These are phyloP conservation scores for Stichodactyla helianthus DNA, from an alignment of 64 coral and sea anemone genomes.

Conservation along the genomic window DNA sequence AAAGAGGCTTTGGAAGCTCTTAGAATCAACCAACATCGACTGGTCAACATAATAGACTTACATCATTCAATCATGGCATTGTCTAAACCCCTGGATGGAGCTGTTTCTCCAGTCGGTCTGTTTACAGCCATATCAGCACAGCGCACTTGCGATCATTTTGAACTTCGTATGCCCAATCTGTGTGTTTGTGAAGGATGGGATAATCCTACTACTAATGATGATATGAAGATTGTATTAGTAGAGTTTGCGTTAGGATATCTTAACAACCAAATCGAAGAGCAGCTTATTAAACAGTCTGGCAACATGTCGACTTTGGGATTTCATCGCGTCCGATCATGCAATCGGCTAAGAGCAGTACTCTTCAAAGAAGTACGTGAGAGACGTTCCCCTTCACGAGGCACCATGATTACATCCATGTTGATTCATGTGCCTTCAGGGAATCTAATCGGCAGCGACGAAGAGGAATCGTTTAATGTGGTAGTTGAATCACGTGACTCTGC, in stretches of 20 bases:
- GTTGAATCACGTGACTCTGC: constrained; percentile 24
- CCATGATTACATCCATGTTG: constrained; percentile 26
- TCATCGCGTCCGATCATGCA: constrained; percentile 20
- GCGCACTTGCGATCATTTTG: constrained; percentile 39
- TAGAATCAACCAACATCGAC: constrained; percentile 24
- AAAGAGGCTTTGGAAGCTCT: constrained; percentile 21
- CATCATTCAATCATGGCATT: constrained; percentile 45
- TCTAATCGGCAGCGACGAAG: constrained; percentile 3
- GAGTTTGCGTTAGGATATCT: constrained; percentile 50
- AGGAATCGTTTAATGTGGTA: constrained; percentile 27
- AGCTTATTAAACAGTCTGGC: not conserved
- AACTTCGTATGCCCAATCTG: constrained; percentile 41
- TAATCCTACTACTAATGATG: constrained; percentile 18
- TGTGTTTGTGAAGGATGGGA: constrained; percentile 62
- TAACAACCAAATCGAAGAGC: constrained; percentile 7
- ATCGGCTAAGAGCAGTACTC: constrained; percentile 20
- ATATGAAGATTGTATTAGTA: not conserved
- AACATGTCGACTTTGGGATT: not conserved
- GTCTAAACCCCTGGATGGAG: constrained; percentile 5
- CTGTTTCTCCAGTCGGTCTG: constrained; percentile 23
- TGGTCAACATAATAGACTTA: constrained; percentile 30
- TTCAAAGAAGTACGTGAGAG: constrained; percentile 43
- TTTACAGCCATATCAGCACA: constrained; percentile 34
- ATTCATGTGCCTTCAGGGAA: constrained; percentile 29
- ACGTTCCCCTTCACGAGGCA: not conserved